Evolutionary conservation across 2,797 vertebrate genomes (phyloP), one percentile per base, ranked within the genome.

Genomic region (Aplochiton taeniatus): DNA sequence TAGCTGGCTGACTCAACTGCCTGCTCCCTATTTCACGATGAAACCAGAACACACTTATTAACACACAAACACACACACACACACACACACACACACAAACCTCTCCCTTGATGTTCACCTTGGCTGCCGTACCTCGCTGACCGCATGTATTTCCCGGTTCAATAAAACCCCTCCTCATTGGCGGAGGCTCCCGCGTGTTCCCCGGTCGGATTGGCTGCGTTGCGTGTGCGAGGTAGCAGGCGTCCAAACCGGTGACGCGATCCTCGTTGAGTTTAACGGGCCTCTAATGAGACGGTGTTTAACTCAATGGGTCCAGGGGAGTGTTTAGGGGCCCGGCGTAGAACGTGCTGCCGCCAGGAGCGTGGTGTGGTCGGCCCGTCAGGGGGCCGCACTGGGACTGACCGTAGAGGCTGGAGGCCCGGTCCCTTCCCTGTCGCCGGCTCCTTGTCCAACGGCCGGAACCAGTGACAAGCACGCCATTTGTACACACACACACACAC

Each of bases 91-190:
- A 70, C 14, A 41, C 14, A 42, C 4, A 58, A 13, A 42, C 19
- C n/a, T n/a, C n/a, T n/a, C n/a, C 62, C 50, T 77, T 68, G 17
- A 58, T 72, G 71, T 53, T 61, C 48, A 71, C 51, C 52, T 66
- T 72, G 72, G 69, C 67, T 52, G 63, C 61, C 16, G 41, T n/a
- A 58, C 64, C 44, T 46, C 61, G 46, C 41, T 41, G 31, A 45
- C 17, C 63, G 58, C 69, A 41, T 57, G 18, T 1, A 61, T 49
- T 71, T 76, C 52, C 50, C 70, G 48, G 58, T 41, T 64, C 55
- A 70, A 74, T 73, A 69, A 67, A 46, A 55, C 4, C 42, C 58
- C 51, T 47, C 45, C 11, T 62, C 51, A 11, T n/a, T 31, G 19
- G 47, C 18, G 14, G 42, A 70, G 54, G 64, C 16, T 18, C 46